Conservation (phyloP, 1,140 invertebrate genomes). For the Grapholita molesta region DNA sequence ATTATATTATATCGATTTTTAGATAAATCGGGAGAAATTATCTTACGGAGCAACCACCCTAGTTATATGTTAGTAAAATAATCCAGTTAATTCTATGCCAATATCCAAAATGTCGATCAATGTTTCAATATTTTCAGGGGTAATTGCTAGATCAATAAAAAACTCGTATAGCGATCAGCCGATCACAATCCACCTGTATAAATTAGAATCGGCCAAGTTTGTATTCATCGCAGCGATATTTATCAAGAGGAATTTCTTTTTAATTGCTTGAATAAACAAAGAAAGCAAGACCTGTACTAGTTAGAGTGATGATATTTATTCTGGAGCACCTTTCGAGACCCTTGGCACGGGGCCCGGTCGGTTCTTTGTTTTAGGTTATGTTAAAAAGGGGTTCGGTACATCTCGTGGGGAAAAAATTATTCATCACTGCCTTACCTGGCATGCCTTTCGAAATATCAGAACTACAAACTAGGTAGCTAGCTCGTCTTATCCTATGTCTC, state of each 20-base stretch:
- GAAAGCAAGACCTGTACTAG: constrained; percentile 11
- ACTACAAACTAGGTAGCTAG: not conserved
- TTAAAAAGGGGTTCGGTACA: constrained; percentile 31
- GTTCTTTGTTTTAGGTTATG: constrained; percentile 38
- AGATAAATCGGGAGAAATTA: too few relatives aligned
- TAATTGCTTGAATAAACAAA: constrained; percentile 40
- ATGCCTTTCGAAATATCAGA: not conserved
- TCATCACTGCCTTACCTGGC: constrained; percentile 8
- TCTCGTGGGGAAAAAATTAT: constrained; percentile 17
- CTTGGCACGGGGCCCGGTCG: constrained; percentile 35
- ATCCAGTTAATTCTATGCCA: too few relatives aligned
- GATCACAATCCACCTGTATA: not conserved
- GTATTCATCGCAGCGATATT: not conserved
- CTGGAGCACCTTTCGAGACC: not conserved
- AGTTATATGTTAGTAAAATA: too few relatives aligned
- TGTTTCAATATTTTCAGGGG: too few relatives aligned
- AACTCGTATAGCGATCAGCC: too few relatives aligned
- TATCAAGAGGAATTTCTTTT: constrained; percentile 5
- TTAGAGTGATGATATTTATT: not conserved
- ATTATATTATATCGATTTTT: too few relatives aligned
- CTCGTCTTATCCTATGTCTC: not conserved
- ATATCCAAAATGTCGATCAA: too few relatives aligned
- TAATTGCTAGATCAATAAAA: too few relatives aligned
- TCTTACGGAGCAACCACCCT: too few relatives aligned
- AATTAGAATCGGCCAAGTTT: not conserved